Evolutionary conservation across 2,888 invertebrate genomes (phyloP).

Genomic region (Macrosiphum euphorbiae): DNA sequence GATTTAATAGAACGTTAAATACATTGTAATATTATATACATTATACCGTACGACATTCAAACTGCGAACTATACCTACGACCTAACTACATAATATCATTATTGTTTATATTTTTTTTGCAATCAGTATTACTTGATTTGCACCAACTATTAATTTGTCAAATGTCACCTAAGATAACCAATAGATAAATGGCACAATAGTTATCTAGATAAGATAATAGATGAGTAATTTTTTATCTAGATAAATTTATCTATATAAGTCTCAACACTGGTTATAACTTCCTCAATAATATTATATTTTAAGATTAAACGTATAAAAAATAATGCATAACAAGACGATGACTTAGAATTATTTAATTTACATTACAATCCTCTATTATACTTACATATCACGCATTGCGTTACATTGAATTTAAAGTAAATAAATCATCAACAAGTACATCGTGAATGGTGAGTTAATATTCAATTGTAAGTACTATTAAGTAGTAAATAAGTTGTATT

Average conservation of each 20-base stretch:
- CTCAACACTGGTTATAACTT: too few species aligned
- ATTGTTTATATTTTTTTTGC: neutral
- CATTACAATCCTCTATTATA: slow-evolving; percentile 45
- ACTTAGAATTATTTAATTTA: slow-evolving; percentile 25
- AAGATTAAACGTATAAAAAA: neutral
- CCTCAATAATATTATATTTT: neutral
- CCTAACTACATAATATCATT: neutral
- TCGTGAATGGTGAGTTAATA: neutral
- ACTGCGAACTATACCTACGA: neutral
- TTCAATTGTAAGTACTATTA: neutral
- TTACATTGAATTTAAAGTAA: slow-evolving; percentile 30
- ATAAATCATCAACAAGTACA: slow-evolving; percentile 33
- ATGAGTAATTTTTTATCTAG: too few species aligned
- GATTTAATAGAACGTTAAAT: neutral
- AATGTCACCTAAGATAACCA: too few species aligned
- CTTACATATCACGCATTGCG: slow-evolving; percentile 18
- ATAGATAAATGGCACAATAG: too few species aligned
- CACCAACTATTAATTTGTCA: too few species aligned
- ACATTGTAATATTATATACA: neutral
- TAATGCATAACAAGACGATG: neutral
- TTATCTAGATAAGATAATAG: too few species aligned
- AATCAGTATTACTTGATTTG: neutral
- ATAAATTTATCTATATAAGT: too few species aligned
- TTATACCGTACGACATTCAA: neutral
- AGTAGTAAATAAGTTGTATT: slow-evolving; percentile 44